These are phyloP conservation scores for Ruditapes philippinarum DNA, from an alignment of 1,140 invertebrate species.

Conservation along the genomic window DNA sequence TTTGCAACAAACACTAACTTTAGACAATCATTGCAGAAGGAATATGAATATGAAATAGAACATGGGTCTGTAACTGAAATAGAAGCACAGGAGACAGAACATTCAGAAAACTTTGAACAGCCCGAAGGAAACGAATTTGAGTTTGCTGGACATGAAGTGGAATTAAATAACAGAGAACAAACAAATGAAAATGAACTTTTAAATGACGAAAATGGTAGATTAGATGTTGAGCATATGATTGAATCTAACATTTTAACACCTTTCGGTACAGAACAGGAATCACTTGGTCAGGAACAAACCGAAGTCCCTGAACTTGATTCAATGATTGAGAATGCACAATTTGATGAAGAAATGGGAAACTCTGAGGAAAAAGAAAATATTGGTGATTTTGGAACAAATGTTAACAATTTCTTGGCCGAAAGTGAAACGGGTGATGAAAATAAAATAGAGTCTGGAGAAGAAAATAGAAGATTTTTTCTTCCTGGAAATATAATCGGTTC, in stretches of 20 bases:
- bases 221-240: background rate
- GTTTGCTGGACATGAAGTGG: background rate
- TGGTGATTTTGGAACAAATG: background rate
- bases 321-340: background rate
- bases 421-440: background rate
- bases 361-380: background rate
- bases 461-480: background rate
- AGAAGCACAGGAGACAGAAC: background rate
- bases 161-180: background rate
- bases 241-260: background rate
- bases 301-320: background rate
- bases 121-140: background rate
- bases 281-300: background rate
- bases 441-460: background rate
- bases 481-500: background rate
- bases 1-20: background rate
- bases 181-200: background rate
- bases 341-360: background rate
- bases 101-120: background rate
- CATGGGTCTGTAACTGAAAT: background rate
- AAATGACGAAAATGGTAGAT: background rate
- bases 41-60: slow-evolving; percentile 10
- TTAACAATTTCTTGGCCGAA: background rate
- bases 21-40: background rate
- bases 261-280: background rate